Base-by-base conservation (phyloP, 2,797 vertebrate species). In the Hypotaenidia philippensis region DNA sequence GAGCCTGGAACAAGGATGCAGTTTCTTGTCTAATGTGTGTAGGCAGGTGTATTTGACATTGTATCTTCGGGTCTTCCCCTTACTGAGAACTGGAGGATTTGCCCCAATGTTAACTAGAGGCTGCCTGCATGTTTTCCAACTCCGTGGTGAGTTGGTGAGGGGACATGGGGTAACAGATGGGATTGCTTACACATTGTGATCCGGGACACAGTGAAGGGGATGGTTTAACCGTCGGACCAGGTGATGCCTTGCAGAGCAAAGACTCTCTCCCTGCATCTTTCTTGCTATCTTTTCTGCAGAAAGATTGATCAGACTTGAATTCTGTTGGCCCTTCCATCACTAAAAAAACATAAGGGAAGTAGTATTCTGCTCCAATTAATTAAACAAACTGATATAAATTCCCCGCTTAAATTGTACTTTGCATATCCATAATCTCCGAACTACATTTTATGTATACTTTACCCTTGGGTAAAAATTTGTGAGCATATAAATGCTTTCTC, bases 401-500 rank as follows among this genome's bases (percentile, higher is more conserved):
- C 95, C 21, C 45, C 0, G 5, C 95, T 97, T 97, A 97, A 97
- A 94, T 96, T 13, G 41, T 89, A 96, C 94, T 98, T 97, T 97
- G 97, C 98, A 98, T 97, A 98, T 97, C 98, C 97, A 95, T 98
- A 98, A 98, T 98, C 98, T 98, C 96, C 95, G 96, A 75, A 70
- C 95, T 96, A 94, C 96, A 93, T 97, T 98, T 98, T 98, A 97
- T 97, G 97, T 98, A 97, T 97, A 97, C 97, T 98, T 98, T 97
- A 97, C 98, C 98, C 98, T 95, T 97, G 98, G 97, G 98, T 98
- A 97, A 98, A 97, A 97, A 98, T 98, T 96, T 97, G 96, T 97
- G 95, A 97, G 96, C 97, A 94, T 98, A 96, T 97, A 98, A 98
- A 98, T 97, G 98, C 97, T 97, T 97, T 97, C 98, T 98, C 97